Percentiles rank a stretch among this genome's conserved stretches.
These are phyloP conservation scores for Cybosia mesomella DNA, from an alignment of 2,888 invertebrate species.

Conservation along the genomic window DNA sequence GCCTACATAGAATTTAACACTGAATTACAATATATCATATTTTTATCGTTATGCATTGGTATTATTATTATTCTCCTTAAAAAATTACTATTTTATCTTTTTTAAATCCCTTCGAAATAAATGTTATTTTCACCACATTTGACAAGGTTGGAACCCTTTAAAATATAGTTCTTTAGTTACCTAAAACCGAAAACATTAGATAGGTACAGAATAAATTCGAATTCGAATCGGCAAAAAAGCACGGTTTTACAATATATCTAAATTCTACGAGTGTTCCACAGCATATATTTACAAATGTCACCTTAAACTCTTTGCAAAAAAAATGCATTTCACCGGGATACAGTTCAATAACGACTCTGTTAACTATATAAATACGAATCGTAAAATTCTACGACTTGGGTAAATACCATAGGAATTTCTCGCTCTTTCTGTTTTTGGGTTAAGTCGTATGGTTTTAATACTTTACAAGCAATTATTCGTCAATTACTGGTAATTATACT, in stretches of 20 bases:
- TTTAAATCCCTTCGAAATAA: no score
- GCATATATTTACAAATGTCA: neutral
- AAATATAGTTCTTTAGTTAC: no score
- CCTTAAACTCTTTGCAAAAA: neutral
- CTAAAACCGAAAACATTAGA: no score
- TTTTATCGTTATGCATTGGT: neutral
- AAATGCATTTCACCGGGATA: neutral
- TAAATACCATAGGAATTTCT: slow-evolving; percentile 24
- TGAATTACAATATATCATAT: no score
- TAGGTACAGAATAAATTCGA: no score
- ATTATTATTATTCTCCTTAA: no score
- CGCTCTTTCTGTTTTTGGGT: slow-evolving; percentile 15
- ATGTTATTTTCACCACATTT: no score
- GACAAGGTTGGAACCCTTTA: no score
- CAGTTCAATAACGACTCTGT: neutral
- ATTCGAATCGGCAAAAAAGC: no score
- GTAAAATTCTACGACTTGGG: slow-evolving; percentile 33
- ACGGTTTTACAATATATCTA: no score
- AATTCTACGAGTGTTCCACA: no score
- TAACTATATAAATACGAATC: slow-evolving; percentile 24
- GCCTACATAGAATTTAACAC: neutral
- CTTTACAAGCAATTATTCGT: slow-evolving; percentile 24
- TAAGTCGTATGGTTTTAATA: slow-evolving; percentile 14
- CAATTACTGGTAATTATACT: slow-evolving; percentile 35
- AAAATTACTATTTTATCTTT: no score